Conservation (phyloP, 2,888 invertebrate genomes). For the Rambutsinella grinnellia region DNA sequence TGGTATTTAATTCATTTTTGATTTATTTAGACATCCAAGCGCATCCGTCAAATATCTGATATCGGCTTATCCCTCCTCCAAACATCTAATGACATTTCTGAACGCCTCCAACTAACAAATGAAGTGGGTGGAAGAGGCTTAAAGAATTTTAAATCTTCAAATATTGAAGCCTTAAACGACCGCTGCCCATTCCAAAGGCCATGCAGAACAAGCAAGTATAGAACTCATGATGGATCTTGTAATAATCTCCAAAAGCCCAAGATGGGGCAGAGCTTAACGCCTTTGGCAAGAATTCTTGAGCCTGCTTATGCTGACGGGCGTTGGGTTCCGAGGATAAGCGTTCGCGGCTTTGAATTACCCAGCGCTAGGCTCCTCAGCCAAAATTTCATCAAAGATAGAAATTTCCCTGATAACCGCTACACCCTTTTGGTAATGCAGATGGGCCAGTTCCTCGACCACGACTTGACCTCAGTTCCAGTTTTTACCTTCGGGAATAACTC, state of each 20-base stretch:
- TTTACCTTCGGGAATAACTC: conserved; percentile 62
- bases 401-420: conserved; percentile 60
- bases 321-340: conserved; percentile 63
- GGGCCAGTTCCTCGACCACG: conserved; percentile 65
- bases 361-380: conserved; percentile 62
- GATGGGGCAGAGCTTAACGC: conserved; percentile 62
- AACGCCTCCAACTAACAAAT: conserved; percentile 54
- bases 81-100: conserved; percentile 60
- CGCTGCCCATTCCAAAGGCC: conserved; percentile 52
- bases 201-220: conserved; percentile 54
- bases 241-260: conserved; percentile 61
- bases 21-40: conserved; percentile 57
- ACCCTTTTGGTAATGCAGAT: conserved; percentile 66
- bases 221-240: conserved; percentile 59
- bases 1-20: not conserved
- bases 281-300: conserved; percentile 64
- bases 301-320: conserved; percentile 64
- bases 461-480: conserved; percentile 63
- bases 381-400: conserved; percentile 64
- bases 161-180: conserved; percentile 48
- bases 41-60: conserved; percentile 62
- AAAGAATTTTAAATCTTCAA: conserved; percentile 57
- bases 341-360: conserved; percentile 60
- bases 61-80: conserved; percentile 58
- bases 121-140: conserved; percentile 57